Evolutionary conservation across 2,113 vertebrate species (phyloP).

Genomic region (Emydura subglobosa): DNA sequence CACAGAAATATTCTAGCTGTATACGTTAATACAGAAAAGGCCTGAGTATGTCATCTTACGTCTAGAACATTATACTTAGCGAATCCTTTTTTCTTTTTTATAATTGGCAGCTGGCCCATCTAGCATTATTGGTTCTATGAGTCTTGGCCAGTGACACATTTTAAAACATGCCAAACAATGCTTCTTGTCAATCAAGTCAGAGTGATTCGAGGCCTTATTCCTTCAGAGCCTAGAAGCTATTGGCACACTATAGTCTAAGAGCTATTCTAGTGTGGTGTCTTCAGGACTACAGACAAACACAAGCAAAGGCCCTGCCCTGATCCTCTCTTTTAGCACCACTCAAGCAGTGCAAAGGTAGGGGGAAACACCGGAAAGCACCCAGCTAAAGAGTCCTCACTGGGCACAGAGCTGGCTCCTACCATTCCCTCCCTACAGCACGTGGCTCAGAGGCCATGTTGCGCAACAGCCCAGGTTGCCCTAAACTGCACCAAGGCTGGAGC

Average conservation of each 20-base stretch:
- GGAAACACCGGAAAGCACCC: neutral
- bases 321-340: neutral
- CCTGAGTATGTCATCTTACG: neutral
- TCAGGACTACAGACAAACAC: neutral
- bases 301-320: neutral
- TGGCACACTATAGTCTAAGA: neutral
- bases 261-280: neutral
- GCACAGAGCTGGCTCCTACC: neutral
- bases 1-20: neutral
- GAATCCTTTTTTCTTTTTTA: neutral
- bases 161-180: constrained; percentile 23
- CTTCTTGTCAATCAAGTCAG: neutral
- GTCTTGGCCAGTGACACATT: constrained; percentile 37
- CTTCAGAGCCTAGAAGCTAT: neutral
- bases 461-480: neutral
- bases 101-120: no score
- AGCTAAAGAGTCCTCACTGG: neutral
- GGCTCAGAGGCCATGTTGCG: neutral
- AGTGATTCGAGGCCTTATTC: neutral
- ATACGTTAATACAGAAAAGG: neutral
- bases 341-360: neutral
- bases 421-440: neutral
- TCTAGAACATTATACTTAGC: neutral
- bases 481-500: neutral
- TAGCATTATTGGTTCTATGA: no score